Percentiles rank a stretch among this genome's conserved stretches.
Conservation (phyloP, 2,113 vertebrate species). For the Phrynosoma platyrhinos region DNA sequence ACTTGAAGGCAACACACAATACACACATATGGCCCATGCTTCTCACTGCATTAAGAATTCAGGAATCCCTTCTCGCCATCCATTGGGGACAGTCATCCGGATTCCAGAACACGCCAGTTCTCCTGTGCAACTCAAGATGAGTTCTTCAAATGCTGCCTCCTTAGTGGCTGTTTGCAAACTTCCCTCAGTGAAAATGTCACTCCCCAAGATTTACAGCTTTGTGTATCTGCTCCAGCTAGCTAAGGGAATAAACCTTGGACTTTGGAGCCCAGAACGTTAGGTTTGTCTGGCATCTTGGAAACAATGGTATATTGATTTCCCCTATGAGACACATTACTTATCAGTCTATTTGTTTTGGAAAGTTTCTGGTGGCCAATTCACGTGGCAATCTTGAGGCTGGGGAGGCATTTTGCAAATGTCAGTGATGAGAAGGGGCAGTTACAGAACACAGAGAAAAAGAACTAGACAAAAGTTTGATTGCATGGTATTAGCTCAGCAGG, state of each 20-base stretch:
- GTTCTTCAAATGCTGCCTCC: neutral
- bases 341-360: slow-evolving; percentile 25
- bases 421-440: too few species aligned
- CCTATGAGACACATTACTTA: slow-evolving; percentile 20
- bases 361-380: neutral
- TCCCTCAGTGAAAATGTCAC: neutral
- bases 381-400: neutral
- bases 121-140: neutral
- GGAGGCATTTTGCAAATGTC: neutral
- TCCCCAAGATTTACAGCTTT: slow-evolving; percentile 1
- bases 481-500: neutral
- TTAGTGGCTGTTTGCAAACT: neutral
- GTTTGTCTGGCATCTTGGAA: neutral
- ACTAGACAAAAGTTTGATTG: neutral
- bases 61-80: neutral
- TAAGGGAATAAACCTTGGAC: slow-evolving; percentile 23
- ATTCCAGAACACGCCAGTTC: neutral
- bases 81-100: neutral
- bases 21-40: too few species aligned
- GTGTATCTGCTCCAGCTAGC: neutral
- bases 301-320: slow-evolving; percentile 32
- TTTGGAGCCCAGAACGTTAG: neutral
- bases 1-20: too few species aligned
- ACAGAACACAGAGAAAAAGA: neutral
- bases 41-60: neutral